Evolutionary conservation across 2,113 vertebrate species (phyloP), one percentile per base, ranked within the genome.

Genomic region (Halcyon malimbica): DNA sequence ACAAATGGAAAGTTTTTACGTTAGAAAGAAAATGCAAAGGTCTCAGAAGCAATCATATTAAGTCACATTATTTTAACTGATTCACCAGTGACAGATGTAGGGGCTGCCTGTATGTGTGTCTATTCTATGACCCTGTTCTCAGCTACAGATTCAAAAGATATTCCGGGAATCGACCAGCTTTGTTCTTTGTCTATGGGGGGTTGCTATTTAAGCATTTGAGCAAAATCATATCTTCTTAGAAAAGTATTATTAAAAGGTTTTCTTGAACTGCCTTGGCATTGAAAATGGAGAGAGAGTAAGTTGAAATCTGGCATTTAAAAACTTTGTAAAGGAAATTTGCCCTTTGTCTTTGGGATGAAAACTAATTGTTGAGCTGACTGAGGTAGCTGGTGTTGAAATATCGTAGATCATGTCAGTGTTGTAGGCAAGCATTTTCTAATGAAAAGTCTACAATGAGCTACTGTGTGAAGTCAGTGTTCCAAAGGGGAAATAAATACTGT

Each of bases 11-110:
- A n/a, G 21, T 46, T 39, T 73, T 59, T 37, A 33, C 13, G 44
- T 97, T 96, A 97, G 86, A 56, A 42, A 86, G 73, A 33, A 87
- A 87, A 60, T 8, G 42, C 68, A 81, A 69, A 94, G 59, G 31
- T 48, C 63, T 84, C 70, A 54, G 68, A 35, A 89, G 46, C 28
- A 95, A 42, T 59, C 48, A 5, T 17, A 25, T 13, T 46, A 63
- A 79, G 6, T 41, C 86, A 23, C 20, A 42, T 88, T 67, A 44
- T 74, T 89, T 46, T 87, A 75, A 46, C 17, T 54, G 33, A 91
- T 64, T 68, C 53, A 59, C 25, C 29, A 60, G 1, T 51, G 64
- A 23, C 35, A 56, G 17, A n/a, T 68, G 29, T 25, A 60, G n/a
- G 70, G 44, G 14, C 68, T 68, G 48, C 31, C 41, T 37, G 10